Evolutionary conservation across 2,113 vertebrate genomes (phyloP).

Genomic region (Ptilorrhoa leucosticta): DNA sequence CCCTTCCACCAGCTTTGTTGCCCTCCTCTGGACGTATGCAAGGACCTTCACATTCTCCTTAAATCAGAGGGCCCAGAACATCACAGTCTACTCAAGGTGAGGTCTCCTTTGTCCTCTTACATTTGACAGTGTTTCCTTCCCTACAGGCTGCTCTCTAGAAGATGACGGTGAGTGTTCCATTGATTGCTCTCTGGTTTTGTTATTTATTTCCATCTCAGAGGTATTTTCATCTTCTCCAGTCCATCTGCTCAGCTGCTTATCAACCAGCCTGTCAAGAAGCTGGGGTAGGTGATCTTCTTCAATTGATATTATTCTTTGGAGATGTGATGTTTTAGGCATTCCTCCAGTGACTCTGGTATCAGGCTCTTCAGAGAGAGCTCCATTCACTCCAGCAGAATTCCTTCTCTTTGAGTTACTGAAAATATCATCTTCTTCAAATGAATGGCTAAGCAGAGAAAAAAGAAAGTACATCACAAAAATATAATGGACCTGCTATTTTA

Average conservation of each 20-base stretch:
- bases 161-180: constrained; percentile 23
- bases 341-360: background rate
- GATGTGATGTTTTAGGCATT: constrained; percentile 14
- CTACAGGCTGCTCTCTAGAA: constrained; percentile 78
- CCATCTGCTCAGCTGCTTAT: constrained; percentile 72
- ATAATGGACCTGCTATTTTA: background rate
- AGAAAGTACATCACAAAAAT: background rate
- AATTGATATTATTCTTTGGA: constrained; percentile 91
- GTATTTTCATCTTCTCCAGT: constrained; percentile 69
- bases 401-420: constrained; percentile 50
- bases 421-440: constrained; percentile 77
- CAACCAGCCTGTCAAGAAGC: constrained; percentile 73
- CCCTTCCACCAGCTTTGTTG: background rate
- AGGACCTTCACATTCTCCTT: background rate
- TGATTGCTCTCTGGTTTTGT: background rate
- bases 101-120: constrained; percentile 42
- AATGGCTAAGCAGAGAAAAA: constrained; percentile 43
- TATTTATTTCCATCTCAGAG: background rate
- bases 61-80: background rate
- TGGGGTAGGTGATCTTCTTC: constrained; percentile 92
- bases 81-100: background rate
- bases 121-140: constrained; percentile 74
- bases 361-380: constrained; percentile 19
- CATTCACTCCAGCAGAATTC: constrained; percentile 65
- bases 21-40: background rate